Evolutionary conservation across 2,113 vertebrate species (phyloP).

Genomic region (Melanerpes aurifrons): DNA sequence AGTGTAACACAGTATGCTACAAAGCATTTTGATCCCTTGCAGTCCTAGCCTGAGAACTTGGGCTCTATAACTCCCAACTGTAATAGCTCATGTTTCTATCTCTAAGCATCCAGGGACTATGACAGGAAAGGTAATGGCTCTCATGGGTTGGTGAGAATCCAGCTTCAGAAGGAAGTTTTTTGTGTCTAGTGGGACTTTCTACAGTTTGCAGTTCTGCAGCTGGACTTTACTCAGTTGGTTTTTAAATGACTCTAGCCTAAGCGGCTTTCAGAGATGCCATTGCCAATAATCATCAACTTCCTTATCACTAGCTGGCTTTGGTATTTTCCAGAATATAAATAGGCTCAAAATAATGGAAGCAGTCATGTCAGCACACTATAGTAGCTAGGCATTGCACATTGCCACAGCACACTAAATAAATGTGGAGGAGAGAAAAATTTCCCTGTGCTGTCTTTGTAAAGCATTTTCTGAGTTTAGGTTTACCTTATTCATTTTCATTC

Average conservation of each 20-base stretch:
- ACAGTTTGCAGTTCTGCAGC: not conserved
- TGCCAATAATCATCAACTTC: not conserved
- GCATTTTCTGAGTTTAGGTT: not conserved
- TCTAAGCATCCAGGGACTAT: not conserved
- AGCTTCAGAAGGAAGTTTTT: not conserved
- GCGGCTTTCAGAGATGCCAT: not conserved
- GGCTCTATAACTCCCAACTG: not conserved
- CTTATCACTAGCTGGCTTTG: not conserved
- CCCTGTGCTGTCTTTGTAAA: not conserved
- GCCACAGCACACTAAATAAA: not conserved
- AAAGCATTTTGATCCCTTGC: not conserved
- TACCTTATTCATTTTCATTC: not conserved
- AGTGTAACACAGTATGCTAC: not conserved
- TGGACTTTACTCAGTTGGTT: not conserved
- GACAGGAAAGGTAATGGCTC: not conserved
- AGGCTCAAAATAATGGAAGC: constrained; percentile 4
- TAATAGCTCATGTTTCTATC: not conserved
- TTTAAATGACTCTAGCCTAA: not conserved
- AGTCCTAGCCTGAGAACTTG: not conserved
- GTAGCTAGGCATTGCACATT: not conserved
- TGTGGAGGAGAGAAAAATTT: not conserved
- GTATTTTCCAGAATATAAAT: constrained; percentile 5
- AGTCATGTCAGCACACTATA: not conserved
- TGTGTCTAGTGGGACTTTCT: not conserved
- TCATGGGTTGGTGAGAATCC: not conserved